Conservation (phyloP, 1,140 invertebrate species). For the Bursaphelenchus mucronatus region DNA sequence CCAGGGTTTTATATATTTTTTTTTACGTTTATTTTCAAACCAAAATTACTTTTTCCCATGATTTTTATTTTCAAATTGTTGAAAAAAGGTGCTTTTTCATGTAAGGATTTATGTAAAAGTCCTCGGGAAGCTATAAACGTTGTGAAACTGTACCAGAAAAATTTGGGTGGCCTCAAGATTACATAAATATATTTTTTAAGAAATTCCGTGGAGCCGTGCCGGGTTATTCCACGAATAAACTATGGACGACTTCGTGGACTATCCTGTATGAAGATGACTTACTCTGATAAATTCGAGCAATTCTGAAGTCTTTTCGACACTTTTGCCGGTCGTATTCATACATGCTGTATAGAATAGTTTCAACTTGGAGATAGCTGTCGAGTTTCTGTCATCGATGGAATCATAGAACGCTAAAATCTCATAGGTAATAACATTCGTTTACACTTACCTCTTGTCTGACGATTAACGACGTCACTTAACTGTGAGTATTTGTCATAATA, state of each 20-base stretch:
- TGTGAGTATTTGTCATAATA: constrained; percentile 32
- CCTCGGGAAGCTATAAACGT: too few species aligned
- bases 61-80: constrained; percentile 5
- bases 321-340: constrained; percentile 28
- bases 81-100: neutral
- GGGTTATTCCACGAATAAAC: too few species aligned
- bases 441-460: constrained; percentile 36
- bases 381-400: neutral
- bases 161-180: too few species aligned
- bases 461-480: constrained; percentile 32
- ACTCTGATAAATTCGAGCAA: neutral
- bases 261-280: too few species aligned
- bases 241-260: too few species aligned
- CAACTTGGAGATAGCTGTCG: constrained; percentile 33
- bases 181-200: too few species aligned
- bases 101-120: constrained; percentile 1
- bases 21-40: too few species aligned
- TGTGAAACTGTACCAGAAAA: too few species aligned
- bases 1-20: too few species aligned
- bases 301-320: constrained; percentile 6
- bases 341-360: constrained; percentile 38
- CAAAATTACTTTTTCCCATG: too few species aligned
- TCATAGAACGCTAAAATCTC: constrained; percentile 28
- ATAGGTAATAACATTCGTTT: neutral
- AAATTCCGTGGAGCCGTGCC: too few species aligned